Conservation (phyloP, 2,888 invertebrate genomes). For the Nomada lathburiana region DNA sequence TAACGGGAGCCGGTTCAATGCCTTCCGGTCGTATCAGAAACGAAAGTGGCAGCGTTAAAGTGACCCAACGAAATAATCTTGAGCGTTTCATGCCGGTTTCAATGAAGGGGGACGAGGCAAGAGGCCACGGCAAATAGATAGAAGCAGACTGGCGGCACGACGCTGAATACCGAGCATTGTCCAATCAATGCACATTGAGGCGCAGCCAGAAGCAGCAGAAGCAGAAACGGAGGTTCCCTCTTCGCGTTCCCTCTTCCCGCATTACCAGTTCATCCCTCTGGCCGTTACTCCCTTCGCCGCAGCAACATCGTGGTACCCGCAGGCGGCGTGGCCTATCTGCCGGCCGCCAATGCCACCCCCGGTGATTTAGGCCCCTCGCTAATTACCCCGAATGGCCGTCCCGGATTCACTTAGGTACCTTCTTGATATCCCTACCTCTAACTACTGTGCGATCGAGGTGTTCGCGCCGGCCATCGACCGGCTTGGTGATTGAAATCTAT, state of each 20-base stretch:
- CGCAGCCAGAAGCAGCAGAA: conserved; percentile 65
- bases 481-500: not conserved
- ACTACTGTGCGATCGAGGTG: conserved; percentile 37
- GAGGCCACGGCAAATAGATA: conserved; percentile 46
- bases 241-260: conserved; percentile 48
- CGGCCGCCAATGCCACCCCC: conserved; percentile 74
- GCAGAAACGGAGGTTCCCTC: conserved; percentile 29
- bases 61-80: conserved; percentile 38
- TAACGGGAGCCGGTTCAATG: not conserved
- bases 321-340: conserved; percentile 77
- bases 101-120: not conserved
- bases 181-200: conserved; percentile 82
- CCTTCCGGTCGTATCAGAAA: not conserved
- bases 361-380: conserved; percentile 81
- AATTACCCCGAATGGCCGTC: conserved; percentile 80
- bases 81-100: not conserved
- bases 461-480: conserved; percentile 20
- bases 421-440: conserved; percentile 48
- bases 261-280: conserved; percentile 32
- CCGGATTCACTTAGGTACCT: conserved; percentile 76
- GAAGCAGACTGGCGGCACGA: conserved; percentile 62
- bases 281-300: conserved; percentile 31
- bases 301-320: conserved; percentile 77
- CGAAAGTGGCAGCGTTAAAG: conserved; percentile 5
- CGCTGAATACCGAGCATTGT: conserved; percentile 76